Evolutionary conservation across 1,140 invertebrate species (phyloP), one percentile per base, ranked within the genome.

Genomic region (Ctenoplectra terminalis): DNA sequence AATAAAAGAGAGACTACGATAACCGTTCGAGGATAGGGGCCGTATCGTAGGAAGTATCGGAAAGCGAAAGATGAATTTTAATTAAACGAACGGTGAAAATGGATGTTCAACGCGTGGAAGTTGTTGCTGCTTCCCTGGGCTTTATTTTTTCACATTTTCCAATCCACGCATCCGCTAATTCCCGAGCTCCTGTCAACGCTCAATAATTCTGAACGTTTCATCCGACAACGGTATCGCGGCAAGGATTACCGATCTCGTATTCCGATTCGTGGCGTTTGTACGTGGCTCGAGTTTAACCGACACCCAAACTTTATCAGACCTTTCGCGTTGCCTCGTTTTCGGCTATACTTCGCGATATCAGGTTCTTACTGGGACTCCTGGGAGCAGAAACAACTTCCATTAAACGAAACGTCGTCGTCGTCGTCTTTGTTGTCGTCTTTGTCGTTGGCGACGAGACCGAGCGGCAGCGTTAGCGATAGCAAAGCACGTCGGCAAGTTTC

Each of bases 1-100:
- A 63, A 61, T 43, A 46, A 79, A 54, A 29, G 8, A 72, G 46
- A 50, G 15, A 79, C 46, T 60, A 72, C 58, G 69, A 63, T 72
- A 72, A 72, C 34, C 56, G 46, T 56, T 71, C 66, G 77, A 60
- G 77, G 69, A 79, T 73, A 58, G 75, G 75, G 66, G 75, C 66
- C 67, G 66, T 69, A 37, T 71, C 75, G 54, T 34, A 69, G 56
- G 60, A 72, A 54, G 26, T 73, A 11, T 43, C 69, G 46, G 69
- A 61, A 15, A 48, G 48, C 76, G 26, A 71, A 63, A 50, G 69
- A 56, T 74, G 58, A 73, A n/a, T 37, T 40, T 26, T 61, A 9
- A 34, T 40, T 13, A n/a, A 11, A 20, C n/a, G 17, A 50, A 52
- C 34, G 37, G 40, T 72, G 76, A 72, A 40, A 72, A 34, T 17